A percentile compares a stretch with the other conserved stretches of the same genome.
phyloP scores from a whole-genome alignment of 1,140 invertebrate genomes.

The Dendroctonus valens region DNA sequence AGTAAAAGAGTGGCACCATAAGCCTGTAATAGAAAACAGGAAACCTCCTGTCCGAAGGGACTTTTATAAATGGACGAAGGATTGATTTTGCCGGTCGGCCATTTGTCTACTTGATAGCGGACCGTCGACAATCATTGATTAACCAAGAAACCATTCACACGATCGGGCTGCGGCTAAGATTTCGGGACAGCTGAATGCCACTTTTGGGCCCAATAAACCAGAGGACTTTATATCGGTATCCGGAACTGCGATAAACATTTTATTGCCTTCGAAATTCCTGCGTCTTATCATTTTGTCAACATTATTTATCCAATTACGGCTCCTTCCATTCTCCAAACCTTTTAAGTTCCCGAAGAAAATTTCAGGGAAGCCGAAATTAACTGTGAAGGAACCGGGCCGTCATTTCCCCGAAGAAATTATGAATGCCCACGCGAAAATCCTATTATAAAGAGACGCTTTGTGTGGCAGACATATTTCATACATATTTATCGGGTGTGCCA shows the following conservation, averaged over 20 bases:
- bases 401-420: constrained; percentile 28
- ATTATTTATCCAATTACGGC: too few relatives aligned
- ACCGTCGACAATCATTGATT: constrained; percentile 38
- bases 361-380: too few relatives aligned
- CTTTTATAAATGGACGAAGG: constrained; percentile 40
- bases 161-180: constrained; percentile 26
- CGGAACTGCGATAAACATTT: background rate
- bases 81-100: constrained; percentile 46
- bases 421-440: constrained; percentile 31
- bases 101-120: constrained; percentile 40
- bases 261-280: background rate
- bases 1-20: constrained; percentile 3
- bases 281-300: too few relatives aligned
- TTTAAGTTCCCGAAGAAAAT: too few relatives aligned
- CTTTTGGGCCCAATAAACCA: constrained; percentile 11
- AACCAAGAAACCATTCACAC: constrained; percentile 35
- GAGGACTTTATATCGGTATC: background rate
- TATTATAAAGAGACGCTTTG: constrained; percentile 34
- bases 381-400: too few relatives aligned
- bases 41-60: constrained; percentile 12
- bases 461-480: constrained; percentile 36
- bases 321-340: too few relatives aligned
- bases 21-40: constrained; percentile 15
- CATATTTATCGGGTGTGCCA: constrained; percentile 38
- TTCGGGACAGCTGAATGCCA: constrained; percentile 22